Conservation (phyloP, 2,797 vertebrate species). For the Threskiornis aethiopicus region DNA sequence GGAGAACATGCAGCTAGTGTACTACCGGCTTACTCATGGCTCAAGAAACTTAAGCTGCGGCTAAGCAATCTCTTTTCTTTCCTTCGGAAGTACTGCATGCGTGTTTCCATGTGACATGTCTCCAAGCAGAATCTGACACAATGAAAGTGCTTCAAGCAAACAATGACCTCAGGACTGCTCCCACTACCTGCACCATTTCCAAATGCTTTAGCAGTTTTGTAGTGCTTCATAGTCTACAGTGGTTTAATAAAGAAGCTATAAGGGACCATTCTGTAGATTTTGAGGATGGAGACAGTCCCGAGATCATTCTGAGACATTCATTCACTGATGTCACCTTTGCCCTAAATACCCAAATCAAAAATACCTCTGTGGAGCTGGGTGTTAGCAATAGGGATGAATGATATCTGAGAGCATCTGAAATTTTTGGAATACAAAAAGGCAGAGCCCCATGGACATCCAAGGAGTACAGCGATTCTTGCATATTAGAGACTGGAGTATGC, state of each 20-base stretch:
- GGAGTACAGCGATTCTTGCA: background rate
- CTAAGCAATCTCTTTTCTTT: background rate
- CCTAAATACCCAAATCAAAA: background rate
- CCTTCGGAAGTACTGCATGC: background rate
- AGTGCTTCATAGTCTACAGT: background rate
- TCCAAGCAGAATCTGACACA: background rate
- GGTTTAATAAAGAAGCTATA: background rate
- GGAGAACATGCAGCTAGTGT: background rate
- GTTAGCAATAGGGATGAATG: background rate
- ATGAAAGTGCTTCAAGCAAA: background rate
- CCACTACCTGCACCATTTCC: background rate
- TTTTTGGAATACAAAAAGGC: background rate
- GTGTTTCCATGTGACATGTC: background rate
- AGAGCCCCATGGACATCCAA: background rate
- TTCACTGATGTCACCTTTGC: background rate
- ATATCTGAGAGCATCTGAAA: background rate
- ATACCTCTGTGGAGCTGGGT: background rate
- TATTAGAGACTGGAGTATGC: background rate
- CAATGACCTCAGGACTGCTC: background rate
- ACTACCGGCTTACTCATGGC: background rate
- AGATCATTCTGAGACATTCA: background rate
- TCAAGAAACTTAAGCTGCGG: background rate
- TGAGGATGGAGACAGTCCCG: background rate
- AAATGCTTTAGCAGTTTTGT: background rate
- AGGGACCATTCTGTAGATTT: background rate